These are phyloP conservation scores for Acromyrmex echinatior DNA, from an alignment of 1,140 invertebrate genomes.

Conservation along the genomic window DNA sequence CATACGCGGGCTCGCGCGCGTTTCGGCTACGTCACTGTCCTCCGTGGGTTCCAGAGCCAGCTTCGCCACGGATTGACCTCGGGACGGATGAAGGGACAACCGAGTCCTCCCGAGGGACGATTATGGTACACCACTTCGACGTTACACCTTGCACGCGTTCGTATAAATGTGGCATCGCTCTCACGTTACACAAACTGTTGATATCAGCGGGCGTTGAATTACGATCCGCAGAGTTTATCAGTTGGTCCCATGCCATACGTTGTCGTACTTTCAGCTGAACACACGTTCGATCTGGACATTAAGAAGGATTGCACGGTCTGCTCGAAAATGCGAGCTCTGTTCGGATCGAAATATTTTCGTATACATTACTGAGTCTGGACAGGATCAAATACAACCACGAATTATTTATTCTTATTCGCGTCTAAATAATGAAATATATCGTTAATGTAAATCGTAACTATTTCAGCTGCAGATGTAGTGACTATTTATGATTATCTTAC, in stretches of 20 bases:
- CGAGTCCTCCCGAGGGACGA: slow-evolving; percentile 35
- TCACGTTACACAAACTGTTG: slow-evolving; percentile 56
- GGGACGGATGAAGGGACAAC: slow-evolving; percentile 45
- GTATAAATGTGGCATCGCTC: background rate
- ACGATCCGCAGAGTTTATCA: slow-evolving; percentile 27
- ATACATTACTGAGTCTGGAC: slow-evolving; percentile 4
- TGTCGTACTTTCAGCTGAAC: background rate
- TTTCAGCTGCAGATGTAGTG: background rate
- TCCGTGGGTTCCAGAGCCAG: slow-evolving; percentile 18
- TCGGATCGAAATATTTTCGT: background rate
- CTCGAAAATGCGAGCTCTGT: background rate
- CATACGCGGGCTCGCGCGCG: slow-evolving; percentile 8
- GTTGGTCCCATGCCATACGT: background rate
- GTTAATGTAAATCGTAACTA: background rate
- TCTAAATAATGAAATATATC: slow-evolving; percentile 10
- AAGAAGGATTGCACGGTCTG: background rate
- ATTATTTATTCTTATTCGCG: background rate
- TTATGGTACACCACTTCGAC: slow-evolving; percentile 58
- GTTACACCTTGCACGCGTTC: slow-evolving; percentile 61
- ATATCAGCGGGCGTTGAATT: slow-evolving; percentile 43
- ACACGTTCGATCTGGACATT: slow-evolving; percentile 11
- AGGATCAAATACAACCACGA: background rate
- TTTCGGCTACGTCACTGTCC: slow-evolving; percentile 50
- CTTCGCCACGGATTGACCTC: slow-evolving; percentile 35
- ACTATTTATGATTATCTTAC: background rate